Percentiles rank a stretch among this genome's conserved stretches.
Evolutionary conservation across 2,113 vertebrate species (phyloP).

Genomic region (Hemichromis elongatus): DNA sequence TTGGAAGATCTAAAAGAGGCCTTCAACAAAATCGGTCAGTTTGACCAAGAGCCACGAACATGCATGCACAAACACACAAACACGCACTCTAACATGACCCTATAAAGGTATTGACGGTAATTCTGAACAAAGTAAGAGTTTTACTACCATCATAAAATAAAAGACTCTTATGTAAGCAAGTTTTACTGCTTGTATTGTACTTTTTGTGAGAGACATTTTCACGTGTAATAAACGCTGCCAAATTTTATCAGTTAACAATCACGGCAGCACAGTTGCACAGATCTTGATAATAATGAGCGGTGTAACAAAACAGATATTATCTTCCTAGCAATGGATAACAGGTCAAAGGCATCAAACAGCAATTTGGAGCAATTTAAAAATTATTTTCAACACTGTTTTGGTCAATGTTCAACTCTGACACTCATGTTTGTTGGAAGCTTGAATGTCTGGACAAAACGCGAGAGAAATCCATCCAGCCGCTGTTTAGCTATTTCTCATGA

Average conservation of each 20-base stretch:
- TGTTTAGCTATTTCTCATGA: neutral
- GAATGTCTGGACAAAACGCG: neutral
- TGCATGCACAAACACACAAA: neutral
- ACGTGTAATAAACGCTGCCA: neutral
- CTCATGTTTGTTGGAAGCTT: neutral
- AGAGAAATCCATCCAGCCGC: neutral
- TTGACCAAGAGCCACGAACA: neutral
- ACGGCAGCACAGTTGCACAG: neutral
- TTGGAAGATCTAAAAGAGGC: slow-evolving; percentile 90
- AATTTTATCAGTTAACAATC: neutral
- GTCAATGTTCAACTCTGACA: neutral
- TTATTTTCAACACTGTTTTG: neutral
- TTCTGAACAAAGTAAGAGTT: neutral
- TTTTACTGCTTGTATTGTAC: slow-evolving; percentile 5
- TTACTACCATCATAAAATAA: slow-evolving; percentile 34
- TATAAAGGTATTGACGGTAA: neutral
- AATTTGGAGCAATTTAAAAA: neutral
- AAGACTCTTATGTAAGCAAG: slow-evolving; percentile 10
- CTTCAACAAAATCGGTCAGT: slow-evolving; percentile 90
- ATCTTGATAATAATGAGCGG: neutral
- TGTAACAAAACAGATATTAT: neutral
- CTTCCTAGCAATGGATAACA: neutral
- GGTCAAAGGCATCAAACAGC: neutral
- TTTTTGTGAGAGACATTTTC: neutral
- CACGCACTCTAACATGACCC: neutral